These are phyloP conservation scores for Drosophila robusta DNA, from an alignment of 2,888 invertebrate genomes.

Conservation along the genomic window DNA sequence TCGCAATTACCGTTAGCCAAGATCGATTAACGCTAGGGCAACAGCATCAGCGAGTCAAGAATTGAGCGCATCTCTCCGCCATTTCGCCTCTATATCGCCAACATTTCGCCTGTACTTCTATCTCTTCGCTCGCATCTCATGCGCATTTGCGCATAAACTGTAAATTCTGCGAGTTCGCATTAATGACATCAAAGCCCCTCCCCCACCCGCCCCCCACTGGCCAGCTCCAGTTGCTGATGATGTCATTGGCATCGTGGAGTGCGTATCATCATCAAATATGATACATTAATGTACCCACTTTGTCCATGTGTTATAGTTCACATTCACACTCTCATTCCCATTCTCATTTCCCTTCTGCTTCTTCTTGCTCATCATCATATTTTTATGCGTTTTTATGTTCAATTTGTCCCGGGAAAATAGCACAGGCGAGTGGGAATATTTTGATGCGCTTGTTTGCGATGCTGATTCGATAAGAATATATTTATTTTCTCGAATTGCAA, in stretches of 20 bases:
- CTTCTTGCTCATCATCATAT: background rate
- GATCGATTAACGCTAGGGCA: constrained; percentile 55
- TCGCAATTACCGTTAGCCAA: constrained; percentile 36
- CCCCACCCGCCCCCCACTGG: background rate
- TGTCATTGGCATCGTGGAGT: constrained; percentile 56
- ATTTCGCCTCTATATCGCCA: constrained; percentile 1
- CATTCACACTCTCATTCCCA: background rate
- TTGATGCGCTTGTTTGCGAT: constrained; percentile 14
- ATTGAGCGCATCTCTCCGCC: constrained; percentile 19
- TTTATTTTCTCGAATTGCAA: constrained; percentile 22
- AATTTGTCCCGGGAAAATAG: constrained; percentile 3
- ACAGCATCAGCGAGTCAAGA: constrained; percentile 9
- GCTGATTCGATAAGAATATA: constrained; percentile 28
- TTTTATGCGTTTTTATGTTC: constrained; percentile 10
- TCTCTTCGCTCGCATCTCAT: background rate
- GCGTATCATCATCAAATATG: constrained; percentile 44
- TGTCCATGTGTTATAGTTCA: constrained; percentile 17
- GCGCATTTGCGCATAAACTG: constrained; percentile 41
- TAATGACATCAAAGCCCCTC: constrained; percentile 55
- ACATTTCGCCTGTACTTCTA: background rate
- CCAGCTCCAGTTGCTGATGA: constrained; percentile 31
- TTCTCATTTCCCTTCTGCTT: background rate
- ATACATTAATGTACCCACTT: constrained; percentile 33
- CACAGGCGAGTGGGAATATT: constrained; percentile 1
- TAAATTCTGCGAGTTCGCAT: constrained; percentile 39